Conservation (phyloP, 2,113 vertebrate species). For the Seriola quinqueradiata region DNA sequence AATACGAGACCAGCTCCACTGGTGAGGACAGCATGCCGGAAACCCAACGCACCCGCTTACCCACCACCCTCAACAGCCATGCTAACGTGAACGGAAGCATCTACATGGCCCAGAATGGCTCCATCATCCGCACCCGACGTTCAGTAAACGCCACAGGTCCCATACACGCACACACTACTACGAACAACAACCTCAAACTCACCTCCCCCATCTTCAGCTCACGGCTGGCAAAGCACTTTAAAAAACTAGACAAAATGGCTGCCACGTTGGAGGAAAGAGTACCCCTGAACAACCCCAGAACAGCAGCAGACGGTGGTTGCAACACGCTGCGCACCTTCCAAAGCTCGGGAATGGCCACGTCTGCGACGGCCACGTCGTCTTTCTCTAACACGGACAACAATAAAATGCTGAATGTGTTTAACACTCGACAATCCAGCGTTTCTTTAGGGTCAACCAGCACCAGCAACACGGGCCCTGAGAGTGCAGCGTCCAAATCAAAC, state of each 20-base stretch:
- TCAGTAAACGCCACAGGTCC: constrained; percentile 32
- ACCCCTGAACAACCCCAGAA: constrained; percentile 85
- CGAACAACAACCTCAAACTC: constrained; percentile 85
- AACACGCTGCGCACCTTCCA: constrained; percentile 69
- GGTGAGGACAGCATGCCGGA: constrained; percentile 93
- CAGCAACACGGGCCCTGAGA: constrained; percentile 79
- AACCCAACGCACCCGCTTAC: constrained; percentile 84
- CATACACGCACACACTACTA: constrained; percentile 70
- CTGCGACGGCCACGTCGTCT: constrained; percentile 41
- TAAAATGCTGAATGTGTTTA: constrained; percentile 86
- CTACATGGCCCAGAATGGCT: constrained; percentile 95
- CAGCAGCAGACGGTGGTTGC: constrained; percentile 58
- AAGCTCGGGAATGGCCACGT: constrained; percentile 48
- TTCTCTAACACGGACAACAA: constrained; percentile 59
- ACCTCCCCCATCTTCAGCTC: constrained; percentile 85
- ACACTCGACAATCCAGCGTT: constrained; percentile 85
- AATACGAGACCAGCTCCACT: constrained; percentile 93
- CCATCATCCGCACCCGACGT: constrained; percentile 93
- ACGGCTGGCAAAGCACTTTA: constrained; percentile 91
- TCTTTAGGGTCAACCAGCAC: constrained; percentile 83
- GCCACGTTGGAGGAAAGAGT: constrained; percentile 92
- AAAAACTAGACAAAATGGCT: constrained; percentile 93
- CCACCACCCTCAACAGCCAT: constrained; percentile 81
- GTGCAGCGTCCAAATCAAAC: constrained; percentile 55
- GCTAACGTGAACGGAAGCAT: constrained; percentile 88